phyloP scores from a whole-genome alignment of 1,140 invertebrate genomes.

The Trichomalopsis sarcophagae region DNA sequence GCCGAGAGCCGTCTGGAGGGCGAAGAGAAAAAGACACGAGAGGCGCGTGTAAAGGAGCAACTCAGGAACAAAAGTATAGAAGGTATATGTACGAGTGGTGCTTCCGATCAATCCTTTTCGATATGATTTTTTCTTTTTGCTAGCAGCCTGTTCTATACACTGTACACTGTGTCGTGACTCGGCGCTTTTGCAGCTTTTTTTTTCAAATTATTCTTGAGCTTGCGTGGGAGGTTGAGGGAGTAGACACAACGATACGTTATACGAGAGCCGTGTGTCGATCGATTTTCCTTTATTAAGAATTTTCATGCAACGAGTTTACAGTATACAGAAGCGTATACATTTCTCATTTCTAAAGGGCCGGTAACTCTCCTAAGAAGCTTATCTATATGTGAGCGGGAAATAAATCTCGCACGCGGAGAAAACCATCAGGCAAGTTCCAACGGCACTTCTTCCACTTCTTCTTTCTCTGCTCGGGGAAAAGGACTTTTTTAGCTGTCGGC shows the following conservation, averaged over 20 bases:
- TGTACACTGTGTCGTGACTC: too few relatives aligned
- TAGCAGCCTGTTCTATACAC: neutral
- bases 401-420: neutral
- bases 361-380: neutral
- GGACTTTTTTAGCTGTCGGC: neutral
- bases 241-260: too few relatives aligned
- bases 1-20: neutral
- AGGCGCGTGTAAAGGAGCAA: neutral
- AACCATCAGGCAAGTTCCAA: neutral
- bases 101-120: neutral
- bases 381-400: neutral
- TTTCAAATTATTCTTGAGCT: neutral
- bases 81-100: neutral
- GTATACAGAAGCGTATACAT: too few relatives aligned
- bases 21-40: neutral
- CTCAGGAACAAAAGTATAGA: neutral
- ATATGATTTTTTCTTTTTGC: neutral
- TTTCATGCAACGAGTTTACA: neutral
- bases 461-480: neutral
- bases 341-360: too few relatives aligned
- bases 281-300: neutral
- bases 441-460: neutral
- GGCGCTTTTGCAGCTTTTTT: too few relatives aligned
- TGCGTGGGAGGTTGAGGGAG: too few relatives aligned
- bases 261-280: neutral